These are phyloP conservation scores for Hydrozoanthus gracilis DNA, from an alignment of 92 coral and sea anemone species.

Conservation along the genomic window DNA sequence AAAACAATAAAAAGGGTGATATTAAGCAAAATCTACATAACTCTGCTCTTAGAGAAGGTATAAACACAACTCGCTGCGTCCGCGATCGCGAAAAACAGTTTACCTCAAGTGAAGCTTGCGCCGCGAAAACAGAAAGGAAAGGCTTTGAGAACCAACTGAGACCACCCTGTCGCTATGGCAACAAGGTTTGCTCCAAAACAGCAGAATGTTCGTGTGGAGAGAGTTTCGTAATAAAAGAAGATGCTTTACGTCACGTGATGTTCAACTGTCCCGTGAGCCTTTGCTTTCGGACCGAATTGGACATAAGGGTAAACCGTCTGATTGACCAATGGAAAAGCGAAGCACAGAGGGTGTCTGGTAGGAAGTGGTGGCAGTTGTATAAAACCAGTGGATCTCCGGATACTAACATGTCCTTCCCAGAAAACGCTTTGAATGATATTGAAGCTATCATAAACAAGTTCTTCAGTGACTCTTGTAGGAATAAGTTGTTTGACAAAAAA, in stretches of 20 bases:
- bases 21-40: background rate
- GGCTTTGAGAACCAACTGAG: background rate
- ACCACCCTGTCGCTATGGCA: slow-evolving; percentile 3
- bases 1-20: background rate
- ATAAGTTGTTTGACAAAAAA: slow-evolving; percentile 40
- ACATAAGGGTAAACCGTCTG: slow-evolving; percentile 44
- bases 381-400: slow-evolving; percentile 67
- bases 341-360: slow-evolving; percentile 56
- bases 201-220: slow-evolving; percentile 69
- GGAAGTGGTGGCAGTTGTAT: slow-evolving; percentile 71
- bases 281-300: slow-evolving; percentile 63
- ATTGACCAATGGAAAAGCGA: slow-evolving; percentile 61
- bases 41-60: background rate
- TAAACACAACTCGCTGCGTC: background rate
- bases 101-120: background rate
- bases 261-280: slow-evolving; percentile 65
- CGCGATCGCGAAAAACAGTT: background rate
- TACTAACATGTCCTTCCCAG: slow-evolving; percentile 51
- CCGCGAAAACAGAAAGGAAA: background rate
- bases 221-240: slow-evolving; percentile 43
- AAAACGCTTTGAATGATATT: slow-evolving; percentile 50
- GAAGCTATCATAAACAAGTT: slow-evolving; percentile 43
- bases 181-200: slow-evolving; percentile 38
- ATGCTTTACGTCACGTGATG: slow-evolving; percentile 58
- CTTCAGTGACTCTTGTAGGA: slow-evolving; percentile 35